Conservation (phyloP, 2,113 vertebrate species). For the Seriola rivoliana region DNA sequence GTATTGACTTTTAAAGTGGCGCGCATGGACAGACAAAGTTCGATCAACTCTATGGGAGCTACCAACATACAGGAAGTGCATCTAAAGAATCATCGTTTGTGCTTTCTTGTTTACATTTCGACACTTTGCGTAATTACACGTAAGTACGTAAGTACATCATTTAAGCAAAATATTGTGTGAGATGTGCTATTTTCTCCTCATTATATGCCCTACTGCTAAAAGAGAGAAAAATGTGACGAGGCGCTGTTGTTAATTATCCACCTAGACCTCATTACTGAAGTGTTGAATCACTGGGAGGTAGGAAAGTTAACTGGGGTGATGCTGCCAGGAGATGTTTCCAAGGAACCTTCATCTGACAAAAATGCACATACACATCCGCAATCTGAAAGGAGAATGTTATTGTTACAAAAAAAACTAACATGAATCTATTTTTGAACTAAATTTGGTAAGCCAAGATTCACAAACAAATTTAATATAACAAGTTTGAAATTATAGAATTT, state of each 20-base stretch:
- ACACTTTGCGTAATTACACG: not conserved
- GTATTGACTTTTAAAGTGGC: constrained; percentile 22
- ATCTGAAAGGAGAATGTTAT: not conserved
- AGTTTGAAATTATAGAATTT: not conserved
- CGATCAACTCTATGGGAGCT: constrained; percentile 6
- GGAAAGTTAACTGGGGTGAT: constrained; percentile 50
- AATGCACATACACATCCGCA: not conserved
- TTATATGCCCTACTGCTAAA: constrained; percentile 18
- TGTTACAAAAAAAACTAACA: constrained; percentile 4
- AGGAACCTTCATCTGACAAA: constrained; percentile 39
- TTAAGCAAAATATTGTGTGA: not conserved
- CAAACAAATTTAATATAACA: not conserved
- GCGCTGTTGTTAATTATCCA: constrained; percentile 63
- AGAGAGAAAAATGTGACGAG: constrained; percentile 23
- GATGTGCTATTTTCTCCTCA: constrained; percentile 24
- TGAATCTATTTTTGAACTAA: not conserved
- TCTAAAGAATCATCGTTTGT: not conserved
- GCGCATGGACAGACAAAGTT: constrained; percentile 7
- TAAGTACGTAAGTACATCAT: not conserved
- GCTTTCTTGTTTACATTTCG: not conserved
- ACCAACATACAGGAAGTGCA: not conserved
- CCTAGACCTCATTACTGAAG: constrained; percentile 62
- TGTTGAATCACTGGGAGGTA: constrained; percentile 55
- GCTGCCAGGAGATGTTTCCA: constrained; percentile 59
- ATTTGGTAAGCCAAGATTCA: not conserved